Evolutionary conservation across 2,113 vertebrate species (phyloP).

Genomic region (Ovis canadensis): DNA sequence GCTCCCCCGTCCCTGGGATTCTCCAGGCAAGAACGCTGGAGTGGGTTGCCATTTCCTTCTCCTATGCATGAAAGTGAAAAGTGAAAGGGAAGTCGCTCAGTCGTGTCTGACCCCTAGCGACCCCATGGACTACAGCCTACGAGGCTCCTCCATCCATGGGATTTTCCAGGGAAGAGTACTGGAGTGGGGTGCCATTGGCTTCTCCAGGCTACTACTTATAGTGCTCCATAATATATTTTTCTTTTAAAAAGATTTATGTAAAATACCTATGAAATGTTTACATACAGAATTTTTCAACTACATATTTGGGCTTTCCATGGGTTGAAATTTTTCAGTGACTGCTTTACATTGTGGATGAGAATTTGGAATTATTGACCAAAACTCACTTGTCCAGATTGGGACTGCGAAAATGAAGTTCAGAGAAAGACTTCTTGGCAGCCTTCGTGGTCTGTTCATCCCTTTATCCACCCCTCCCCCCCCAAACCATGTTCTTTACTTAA

Average conservation of each 20-base stretch:
- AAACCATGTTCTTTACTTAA: background rate
- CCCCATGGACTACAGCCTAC: no score
- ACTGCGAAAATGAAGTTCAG: background rate
- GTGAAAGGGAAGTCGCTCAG: no score
- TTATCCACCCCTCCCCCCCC: rapidly evolving
- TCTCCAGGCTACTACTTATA: background rate
- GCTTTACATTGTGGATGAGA: background rate
- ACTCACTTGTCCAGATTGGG: background rate
- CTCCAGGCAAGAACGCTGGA: no score
- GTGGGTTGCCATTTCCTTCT: no score
- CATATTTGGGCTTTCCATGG: background rate
- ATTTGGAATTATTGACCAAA: background rate
- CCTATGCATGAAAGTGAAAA: no score
- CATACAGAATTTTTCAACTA: background rate
- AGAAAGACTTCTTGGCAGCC: background rate
- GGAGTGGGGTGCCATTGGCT: no score
- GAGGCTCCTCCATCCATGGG: no score
- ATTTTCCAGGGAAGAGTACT: no score
- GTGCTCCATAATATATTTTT: background rate
- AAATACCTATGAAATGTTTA: background rate
- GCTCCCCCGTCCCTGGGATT: no score
- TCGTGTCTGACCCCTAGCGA: rapidly evolving
- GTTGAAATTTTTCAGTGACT: background rate
- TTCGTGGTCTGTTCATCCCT: background rate
- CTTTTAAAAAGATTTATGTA: background rate